Evolutionary conservation across 2,888 invertebrate species (phyloP).

Genomic region (Trypoxylon attenuatum): DNA sequence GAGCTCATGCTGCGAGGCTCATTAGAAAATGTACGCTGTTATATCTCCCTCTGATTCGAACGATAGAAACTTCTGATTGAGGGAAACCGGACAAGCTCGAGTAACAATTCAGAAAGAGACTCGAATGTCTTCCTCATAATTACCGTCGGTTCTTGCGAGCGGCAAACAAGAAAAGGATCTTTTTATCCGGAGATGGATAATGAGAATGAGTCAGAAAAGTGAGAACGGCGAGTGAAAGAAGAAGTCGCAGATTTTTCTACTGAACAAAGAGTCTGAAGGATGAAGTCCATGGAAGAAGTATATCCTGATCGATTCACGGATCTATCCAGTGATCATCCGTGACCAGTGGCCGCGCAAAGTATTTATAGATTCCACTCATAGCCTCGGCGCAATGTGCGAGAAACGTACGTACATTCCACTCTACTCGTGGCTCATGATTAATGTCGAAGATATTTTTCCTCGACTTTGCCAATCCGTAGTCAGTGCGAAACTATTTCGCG

Average conservation of each 20-base stretch:
- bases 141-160: not conserved
- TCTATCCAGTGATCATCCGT: too few species aligned
- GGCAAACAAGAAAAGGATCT: not conserved
- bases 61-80: too few species aligned
- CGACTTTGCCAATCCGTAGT: not conserved
- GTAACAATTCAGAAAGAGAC: too few species aligned
- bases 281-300: too few species aligned
- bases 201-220: not conserved
- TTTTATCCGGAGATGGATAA: not conserved
- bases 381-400: constrained; percentile 24
- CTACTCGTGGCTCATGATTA: constrained; percentile 9
- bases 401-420: constrained; percentile 19
- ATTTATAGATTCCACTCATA: constrained; percentile 18
- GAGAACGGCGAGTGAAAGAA: too few species aligned
- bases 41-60: too few species aligned
- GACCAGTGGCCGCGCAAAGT: not conserved
- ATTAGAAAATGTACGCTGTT: not conserved
- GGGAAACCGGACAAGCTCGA: too few species aligned
- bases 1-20: constrained; percentile 2
- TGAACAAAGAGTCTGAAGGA: too few species aligned
- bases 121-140: too few species aligned
- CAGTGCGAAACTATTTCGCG: not conserved
- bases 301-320: too few species aligned
- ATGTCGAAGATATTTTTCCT: not conserved
- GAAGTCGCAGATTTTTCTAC: too few species aligned